Evolutionary conservation across 2,113 vertebrate genomes (phyloP).

Genomic region (Otolemur garnettii): DNA sequence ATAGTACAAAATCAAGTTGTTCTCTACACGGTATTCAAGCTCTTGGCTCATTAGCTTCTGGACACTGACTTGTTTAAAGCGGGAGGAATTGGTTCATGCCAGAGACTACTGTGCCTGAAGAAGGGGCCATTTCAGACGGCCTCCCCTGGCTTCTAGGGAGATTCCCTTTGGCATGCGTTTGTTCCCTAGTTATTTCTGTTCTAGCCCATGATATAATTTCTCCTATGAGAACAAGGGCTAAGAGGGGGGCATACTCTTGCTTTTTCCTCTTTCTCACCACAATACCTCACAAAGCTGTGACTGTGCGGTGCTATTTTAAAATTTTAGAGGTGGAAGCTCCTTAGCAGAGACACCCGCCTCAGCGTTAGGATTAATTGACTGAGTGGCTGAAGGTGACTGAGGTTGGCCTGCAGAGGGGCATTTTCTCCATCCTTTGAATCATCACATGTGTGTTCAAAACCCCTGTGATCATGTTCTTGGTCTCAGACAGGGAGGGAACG

Average conservation of each 20-base stretch:
- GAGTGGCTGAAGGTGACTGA: neutral
- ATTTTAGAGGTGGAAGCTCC: neutral
- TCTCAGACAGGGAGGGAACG: neutral
- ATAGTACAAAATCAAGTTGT: constrained; percentile 57
- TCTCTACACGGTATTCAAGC: neutral
- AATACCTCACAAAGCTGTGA: too few relatives aligned
- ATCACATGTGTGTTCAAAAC: neutral
- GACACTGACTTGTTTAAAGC: constrained; percentile 4
- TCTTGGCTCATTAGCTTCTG: constrained; percentile 42
- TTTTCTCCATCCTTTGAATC: neutral
- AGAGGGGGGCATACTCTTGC: neutral
- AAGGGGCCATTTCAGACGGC: neutral
- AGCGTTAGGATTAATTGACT: neutral
- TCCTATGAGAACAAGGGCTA: neutral
- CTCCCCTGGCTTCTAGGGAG: neutral
- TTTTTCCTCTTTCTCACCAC: neutral
- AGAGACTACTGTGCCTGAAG: neutral
- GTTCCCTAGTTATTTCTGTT: neutral
- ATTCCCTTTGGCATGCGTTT: neutral
- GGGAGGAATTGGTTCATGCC: neutral
- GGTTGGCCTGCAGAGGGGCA: neutral
- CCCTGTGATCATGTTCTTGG: too few relatives aligned
- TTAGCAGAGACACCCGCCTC: neutral
- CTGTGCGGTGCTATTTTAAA: accelerated
- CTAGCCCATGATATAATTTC: neutral